Conservation (phyloP, 2,113 vertebrate genomes). For the mouse (Mus musculus) region GRCm39 chr19:9641501-9642000, state of each 20-base stretch:
- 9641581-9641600: background rate
- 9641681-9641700: background rate
- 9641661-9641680: background rate
- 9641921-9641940: background rate
- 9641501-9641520: fast-evolving
- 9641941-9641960: background rate
- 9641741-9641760: background rate
- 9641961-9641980: background rate
- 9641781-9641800: background rate
- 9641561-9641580: background rate
- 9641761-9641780: background rate
- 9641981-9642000: too few relatives aligned
- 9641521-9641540: background rate
- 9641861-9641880: background rate
- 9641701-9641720: background rate
- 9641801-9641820: background rate
- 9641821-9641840: background rate
- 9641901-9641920: background rate
- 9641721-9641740: background rate
- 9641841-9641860: background rate
- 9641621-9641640: background rate
- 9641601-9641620: background rate
- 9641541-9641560: background rate
- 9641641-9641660: background rate
- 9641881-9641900: background rate